Evolutionary conservation across 2,888 invertebrate species (phyloP), one percentile per base, ranked within the genome.

Genomic region (Dermolepida albohirtum): DNA sequence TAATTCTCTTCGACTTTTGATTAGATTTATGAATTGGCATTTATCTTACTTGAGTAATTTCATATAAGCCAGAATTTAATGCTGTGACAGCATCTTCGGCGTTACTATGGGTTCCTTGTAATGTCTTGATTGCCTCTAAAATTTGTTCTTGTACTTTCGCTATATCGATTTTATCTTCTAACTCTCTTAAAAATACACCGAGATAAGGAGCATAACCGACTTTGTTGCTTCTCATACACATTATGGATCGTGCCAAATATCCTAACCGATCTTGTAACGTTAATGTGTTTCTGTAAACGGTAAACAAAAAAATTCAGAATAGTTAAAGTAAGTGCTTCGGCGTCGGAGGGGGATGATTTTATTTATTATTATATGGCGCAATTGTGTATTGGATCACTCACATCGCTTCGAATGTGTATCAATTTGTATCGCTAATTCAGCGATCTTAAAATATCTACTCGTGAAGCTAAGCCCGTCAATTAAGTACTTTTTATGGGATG

Each of bases 121-220:
- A 78, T 73, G 84, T 87, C 44, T 85, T 85, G 71, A 96, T 86
- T 10, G 89, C 89, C 71, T 90, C 89, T 39, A 92, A 82, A 65
- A 94, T 88, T 44, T 83, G 85, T 75, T 91, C 90, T 81, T 95
- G 95, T 69, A 95, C 91, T 75, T 92, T 88, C 16, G 94, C 94
- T 71, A 97, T 95, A 85, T 97, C 97, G 80, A 92, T 90, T 82
- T 95, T 95, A 83, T 98, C 98, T 83, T 97, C 96, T 59, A 97
- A 84, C 78, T 96, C 94, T 74, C 94, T 91, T 66, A 96, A 85
- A 78, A 95, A 90, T 68, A 94, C 92, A 0, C 91, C 94, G 78
- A 89, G 87, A 77, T 87, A 87, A 50, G 89, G 89, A 8, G 92
- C 89, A 72, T 89, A 90, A 1, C 91, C 92, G 16, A 90, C 88